phyloP scores from a whole-genome alignment of 2,797 vertebrate species.

The Echeneis naucrates region DNA sequence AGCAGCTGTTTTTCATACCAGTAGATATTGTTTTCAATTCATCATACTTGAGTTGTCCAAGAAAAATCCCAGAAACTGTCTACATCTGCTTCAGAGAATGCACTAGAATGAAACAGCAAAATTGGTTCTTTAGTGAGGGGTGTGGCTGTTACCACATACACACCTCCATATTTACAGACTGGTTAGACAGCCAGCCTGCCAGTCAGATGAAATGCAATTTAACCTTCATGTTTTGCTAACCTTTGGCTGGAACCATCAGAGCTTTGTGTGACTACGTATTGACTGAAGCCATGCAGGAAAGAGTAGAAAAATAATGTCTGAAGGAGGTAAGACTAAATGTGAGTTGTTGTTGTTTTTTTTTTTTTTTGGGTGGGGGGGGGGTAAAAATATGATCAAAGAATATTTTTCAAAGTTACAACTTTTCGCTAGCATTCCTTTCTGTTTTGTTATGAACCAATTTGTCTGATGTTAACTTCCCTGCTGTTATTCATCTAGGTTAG shows the following conservation, averaged over 20 bases:
- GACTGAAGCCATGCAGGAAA: neutral
- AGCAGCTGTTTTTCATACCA: too few species aligned
- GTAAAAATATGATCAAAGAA: too few species aligned
- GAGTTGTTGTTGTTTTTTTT: too few species aligned
- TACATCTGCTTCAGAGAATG: neutral
- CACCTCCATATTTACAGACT: conserved; percentile 25
- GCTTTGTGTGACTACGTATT: neutral
- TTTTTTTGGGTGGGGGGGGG: too few species aligned
- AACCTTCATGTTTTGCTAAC: neutral
- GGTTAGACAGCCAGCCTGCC: neutral
- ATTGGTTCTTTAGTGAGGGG: neutral
- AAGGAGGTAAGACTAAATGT: too few species aligned
- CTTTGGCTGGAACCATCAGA: neutral
- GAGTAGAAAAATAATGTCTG: neutral
- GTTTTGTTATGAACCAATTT: neutral
- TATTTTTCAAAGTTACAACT: neutral
- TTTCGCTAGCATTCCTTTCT: neutral
- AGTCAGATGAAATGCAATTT: neutral
- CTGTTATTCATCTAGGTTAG: neutral
- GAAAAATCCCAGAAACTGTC: neutral
- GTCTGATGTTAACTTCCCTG: neutral
- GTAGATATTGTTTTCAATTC: too few species aligned
- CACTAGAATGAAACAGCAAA: conserved; percentile 17
- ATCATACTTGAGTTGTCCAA: too few species aligned
- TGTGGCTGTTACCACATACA: conserved; percentile 1